These are phyloP conservation scores for Ochotona princeps DNA, from an alignment of 2,113 vertebrate genomes.

Conservation along the genomic window DNA sequence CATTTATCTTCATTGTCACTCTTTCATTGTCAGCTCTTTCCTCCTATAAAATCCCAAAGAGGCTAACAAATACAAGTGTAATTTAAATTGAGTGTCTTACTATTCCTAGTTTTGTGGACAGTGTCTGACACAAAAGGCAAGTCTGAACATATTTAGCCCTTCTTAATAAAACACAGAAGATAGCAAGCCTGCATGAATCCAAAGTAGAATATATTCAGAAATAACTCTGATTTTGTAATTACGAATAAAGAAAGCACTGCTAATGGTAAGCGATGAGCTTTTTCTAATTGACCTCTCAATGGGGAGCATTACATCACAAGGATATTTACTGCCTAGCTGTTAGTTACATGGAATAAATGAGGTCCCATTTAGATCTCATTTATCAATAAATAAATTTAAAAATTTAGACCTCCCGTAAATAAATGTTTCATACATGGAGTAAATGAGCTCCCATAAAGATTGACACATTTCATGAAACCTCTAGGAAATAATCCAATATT, in stretches of 20 bases:
- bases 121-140: conserved; percentile 28
- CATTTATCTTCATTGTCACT: conserved; percentile 19
- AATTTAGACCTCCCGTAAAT: too few relatives aligned
- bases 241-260: conserved; percentile 25
- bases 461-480: conserved; percentile 45
- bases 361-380: neutral
- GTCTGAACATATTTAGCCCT: neutral
- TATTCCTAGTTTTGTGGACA: conserved; percentile 48
- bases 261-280: conserved; percentile 42
- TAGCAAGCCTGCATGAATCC: neutral
- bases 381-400: too few relatives aligned
- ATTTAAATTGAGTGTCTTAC: neutral
- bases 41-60: conserved; percentile 59
- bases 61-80: neutral
- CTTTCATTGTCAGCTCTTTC: conserved; percentile 13
- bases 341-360: conserved; percentile 58
- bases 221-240: neutral
- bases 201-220: conserved; percentile 18
- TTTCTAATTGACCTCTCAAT: conserved; percentile 38
- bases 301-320: conserved; percentile 45
- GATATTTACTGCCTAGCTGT: conserved; percentile 61
- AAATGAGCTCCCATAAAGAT: conserved; percentile 42
- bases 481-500: conserved; percentile 69
- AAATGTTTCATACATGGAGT: conserved; percentile 64
- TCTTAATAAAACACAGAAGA: conserved; percentile 23